A percentile compares a stretch with the other conserved stretches of the same genome.
Conservation (phyloP, 2,797 vertebrate genomes). For the Distichodus sexfasciatus region DNA sequence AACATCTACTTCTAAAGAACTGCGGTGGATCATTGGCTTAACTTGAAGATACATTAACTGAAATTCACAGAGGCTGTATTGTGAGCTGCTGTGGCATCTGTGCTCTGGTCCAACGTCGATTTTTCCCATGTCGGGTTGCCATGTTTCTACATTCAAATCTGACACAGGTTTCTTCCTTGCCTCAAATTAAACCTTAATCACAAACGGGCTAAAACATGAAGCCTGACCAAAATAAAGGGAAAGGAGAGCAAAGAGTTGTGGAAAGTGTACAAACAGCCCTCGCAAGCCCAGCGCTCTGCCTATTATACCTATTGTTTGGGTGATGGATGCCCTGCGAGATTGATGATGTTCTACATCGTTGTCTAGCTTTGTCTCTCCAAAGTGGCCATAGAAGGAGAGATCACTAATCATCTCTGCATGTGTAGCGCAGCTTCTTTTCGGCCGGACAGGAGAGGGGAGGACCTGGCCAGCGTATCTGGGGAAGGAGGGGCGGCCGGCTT, state of each 20-base stretch:
- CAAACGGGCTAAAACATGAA: constrained; percentile 30
- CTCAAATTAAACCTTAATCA: constrained; percentile 41
- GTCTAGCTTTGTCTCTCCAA: constrained; percentile 75
- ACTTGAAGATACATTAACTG: not conserved
- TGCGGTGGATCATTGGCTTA: not conserved
- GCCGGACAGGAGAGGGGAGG: constrained; percentile 57
- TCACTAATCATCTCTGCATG: constrained; percentile 78
- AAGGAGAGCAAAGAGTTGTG: constrained; percentile 51
- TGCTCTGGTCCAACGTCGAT: not conserved
- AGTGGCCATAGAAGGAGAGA: constrained; percentile 65
- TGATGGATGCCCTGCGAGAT: constrained; percentile 78
- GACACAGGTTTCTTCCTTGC: not conserved
- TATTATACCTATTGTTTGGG: constrained; percentile 78
- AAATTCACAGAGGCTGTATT: not conserved
- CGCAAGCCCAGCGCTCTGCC: constrained; percentile 59
- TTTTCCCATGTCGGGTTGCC: not conserved
- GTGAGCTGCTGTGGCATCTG: not conserved
- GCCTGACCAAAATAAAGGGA: constrained; percentile 41
- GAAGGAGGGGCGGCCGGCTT: constrained; percentile 50
- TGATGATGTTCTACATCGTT: constrained; percentile 77
- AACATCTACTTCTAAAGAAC: not conserved
- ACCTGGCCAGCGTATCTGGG: constrained; percentile 39
- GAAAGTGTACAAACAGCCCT: constrained; percentile 58
- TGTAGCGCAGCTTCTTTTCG: constrained; percentile 67
- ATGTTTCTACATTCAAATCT: not conserved